phyloP scores from a whole-genome alignment of 2,888 invertebrate genomes.

The Timema cristinae region DNA sequence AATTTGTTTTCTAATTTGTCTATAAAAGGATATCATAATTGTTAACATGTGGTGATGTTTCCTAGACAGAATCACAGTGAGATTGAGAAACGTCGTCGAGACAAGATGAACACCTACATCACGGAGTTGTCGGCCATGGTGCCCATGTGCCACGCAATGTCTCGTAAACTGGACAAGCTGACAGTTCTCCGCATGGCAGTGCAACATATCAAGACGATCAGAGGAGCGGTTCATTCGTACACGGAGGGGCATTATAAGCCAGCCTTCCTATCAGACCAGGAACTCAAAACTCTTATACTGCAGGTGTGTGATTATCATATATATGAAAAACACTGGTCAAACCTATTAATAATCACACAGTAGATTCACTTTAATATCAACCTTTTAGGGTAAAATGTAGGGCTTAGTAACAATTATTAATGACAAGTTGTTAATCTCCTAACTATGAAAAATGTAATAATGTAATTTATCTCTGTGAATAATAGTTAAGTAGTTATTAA shows the following conservation, averaged over 20 bases:
- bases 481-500: too few relatives aligned
- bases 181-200: conserved; percentile 89
- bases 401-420: too few relatives aligned
- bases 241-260: conserved; percentile 75
- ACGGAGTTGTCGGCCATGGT: conserved; percentile 84
- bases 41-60: too few relatives aligned
- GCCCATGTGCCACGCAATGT: conserved; percentile 92
- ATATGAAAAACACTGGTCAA: too few relatives aligned
- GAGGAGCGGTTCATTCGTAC: conserved; percentile 67
- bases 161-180: conserved; percentile 88
- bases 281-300: conserved; percentile 79
- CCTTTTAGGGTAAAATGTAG: too few relatives aligned
- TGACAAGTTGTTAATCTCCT: too few relatives aligned
- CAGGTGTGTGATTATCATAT: conserved; percentile 48
- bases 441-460: too few relatives aligned
- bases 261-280: conserved; percentile 78
- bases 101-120: conserved; percentile 96
- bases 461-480: too few relatives aligned
- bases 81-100: conserved; percentile 89
- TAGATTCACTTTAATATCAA: too few relatives aligned
- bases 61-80: conserved; percentile 92
- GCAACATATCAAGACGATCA: conserved; percentile 73
- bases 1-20: too few relatives aligned
- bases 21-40: too few relatives aligned
- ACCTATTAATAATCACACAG: too few relatives aligned